Evolutionary conservation across 2,113 vertebrate genomes (phyloP).

Genomic region (Megaleporinus macrocephalus): DNA sequence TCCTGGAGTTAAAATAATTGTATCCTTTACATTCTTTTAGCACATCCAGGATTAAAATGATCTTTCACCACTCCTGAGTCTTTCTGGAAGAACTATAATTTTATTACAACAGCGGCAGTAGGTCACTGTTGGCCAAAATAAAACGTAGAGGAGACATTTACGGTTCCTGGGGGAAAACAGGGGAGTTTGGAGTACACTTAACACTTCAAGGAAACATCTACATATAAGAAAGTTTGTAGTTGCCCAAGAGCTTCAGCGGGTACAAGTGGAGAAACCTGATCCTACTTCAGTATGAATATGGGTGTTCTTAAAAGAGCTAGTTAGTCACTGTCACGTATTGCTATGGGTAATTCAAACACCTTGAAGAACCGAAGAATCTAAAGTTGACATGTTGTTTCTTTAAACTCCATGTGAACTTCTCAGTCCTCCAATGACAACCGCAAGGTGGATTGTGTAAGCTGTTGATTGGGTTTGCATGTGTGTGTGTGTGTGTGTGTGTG

Average conservation of each 20-base stretch:
- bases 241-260: not conserved
- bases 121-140: not conserved
- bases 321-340: not conserved
- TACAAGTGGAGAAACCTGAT: not conserved
- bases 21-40: no score
- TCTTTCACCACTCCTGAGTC: no score
- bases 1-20: no score
- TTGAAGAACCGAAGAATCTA: not conserved
- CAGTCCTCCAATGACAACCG: conserved; percentile 4
- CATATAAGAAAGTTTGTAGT: not conserved
- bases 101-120: not conserved
- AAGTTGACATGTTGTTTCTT: conserved; percentile 7
- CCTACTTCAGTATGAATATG: not conserved
- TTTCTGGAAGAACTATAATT: no score
- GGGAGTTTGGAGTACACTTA: no score
- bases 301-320: not conserved
- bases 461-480: conserved; percentile 34
- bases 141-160: not conserved
- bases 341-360: conserved; percentile 7
- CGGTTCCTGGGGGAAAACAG: no score
- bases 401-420: conserved; percentile 23
- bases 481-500: not conserved
- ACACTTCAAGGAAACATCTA: not conserved
- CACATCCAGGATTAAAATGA: no score
- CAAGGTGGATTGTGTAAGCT: conserved; percentile 21